Evolutionary conservation across 2,888 invertebrate species (phyloP), one percentile per base, ranked within the genome.

Genomic region (Prosapia bicincta): DNA sequence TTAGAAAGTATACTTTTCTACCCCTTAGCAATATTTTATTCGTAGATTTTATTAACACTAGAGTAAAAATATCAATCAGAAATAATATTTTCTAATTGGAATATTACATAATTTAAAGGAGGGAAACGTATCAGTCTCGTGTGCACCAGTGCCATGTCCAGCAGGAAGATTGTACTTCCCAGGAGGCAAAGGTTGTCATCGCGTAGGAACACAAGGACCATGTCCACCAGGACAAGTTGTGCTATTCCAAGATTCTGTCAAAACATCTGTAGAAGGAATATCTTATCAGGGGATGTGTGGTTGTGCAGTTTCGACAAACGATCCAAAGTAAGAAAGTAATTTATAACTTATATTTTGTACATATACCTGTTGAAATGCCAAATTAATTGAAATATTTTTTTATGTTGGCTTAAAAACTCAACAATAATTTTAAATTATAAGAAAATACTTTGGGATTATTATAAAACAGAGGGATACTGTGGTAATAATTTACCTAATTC

Each of bases 221-320:
- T 95, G 95, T 81, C 87, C 89, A 0, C 84, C 85, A 6, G 91
- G 92, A 0, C 90, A 92, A 82, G 89, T 94, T 9, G 91, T 95
- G 2, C 90, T 94, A 0, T 95, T 93, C 83, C 95, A 95, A 85
- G 92, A 93, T 82, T 91, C 90, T 24, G 90, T 92, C 0, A 85
- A 93, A 0, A 93, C 93, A 0, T 93, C 93, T 0, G 82, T 94
- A 1, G 94, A 94, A 81, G 95, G 94, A 0, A 88, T 94, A 67
- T 93, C 93, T 69, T 94, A 93, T 83, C 93, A 93, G 81, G 95
- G 95, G 0, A 89, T 93, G 69, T 95, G 95, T 81, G 91, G 91
- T 9, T 95, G 95, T 82, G 88, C 89, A 0, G 87, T 84, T 0
- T 83, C 73, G 85, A 15, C 82, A 86, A 2, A 85, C 80, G 74